Base-by-base conservation (phyloP, 53 echinoderm and acorn worm genomes). In the Antedon mediterranea region DNA sequence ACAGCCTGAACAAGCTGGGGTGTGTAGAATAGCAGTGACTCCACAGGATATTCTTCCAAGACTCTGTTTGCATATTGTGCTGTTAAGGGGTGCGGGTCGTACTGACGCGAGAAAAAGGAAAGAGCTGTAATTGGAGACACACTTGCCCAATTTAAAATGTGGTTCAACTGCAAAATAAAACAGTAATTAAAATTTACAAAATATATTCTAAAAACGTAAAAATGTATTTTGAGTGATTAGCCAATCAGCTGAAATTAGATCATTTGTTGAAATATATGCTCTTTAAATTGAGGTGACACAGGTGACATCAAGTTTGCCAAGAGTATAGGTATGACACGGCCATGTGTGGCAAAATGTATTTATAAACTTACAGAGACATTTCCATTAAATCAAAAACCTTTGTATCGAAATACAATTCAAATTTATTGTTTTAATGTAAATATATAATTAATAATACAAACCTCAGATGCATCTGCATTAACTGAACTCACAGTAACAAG, bases 1-100 rank as follows among this genome's bases (percentile, higher is more conserved):
- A 95, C 84, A 4, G 97, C 97, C 79, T 92, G 97, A n/a, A 92
- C 97, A 29, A 95, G 84, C 85, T 95, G 97, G 72, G 97, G 97
- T 0, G 92, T 92, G 41, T 91, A 92, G 80, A 92, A 95, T 30
- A 95, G 34, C 28, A 95, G 78, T 0, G 91, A 87, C 33, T 92
- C 92, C 1, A 92, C 88, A 20, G 97, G 97, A 43, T 91, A 89
- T 43, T 84, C 83, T 57, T 91, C 87, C 0, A 94, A 83, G 2
- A 92, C 89, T 31, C 91, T 87, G 32, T 89, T 92, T 13, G 97
- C 97, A 75, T 95, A 95, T 85, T 95, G 97, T 27, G 95, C 92
- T 34, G 97, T 92, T 78, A 92, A 75, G 30, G 97, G 97, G 71
- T 92, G 92, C 23, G 80, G 80, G 3, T 83, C 77, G 81, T 84